phyloP scores from a whole-genome alignment of 2,888 invertebrate species.

The Drosophila quinaria region DNA sequence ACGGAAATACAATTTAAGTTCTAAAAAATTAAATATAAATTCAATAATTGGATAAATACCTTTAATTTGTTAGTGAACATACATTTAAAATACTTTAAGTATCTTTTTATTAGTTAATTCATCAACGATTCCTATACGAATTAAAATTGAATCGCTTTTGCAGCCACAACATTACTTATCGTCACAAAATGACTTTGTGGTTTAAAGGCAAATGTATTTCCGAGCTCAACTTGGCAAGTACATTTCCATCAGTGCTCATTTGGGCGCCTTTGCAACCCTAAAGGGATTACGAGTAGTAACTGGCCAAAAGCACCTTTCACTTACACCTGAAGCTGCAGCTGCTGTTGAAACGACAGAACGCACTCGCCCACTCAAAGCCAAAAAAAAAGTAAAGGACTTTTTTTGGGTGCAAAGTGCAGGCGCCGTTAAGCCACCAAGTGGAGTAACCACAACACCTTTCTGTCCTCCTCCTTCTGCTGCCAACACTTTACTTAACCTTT shows the following conservation, averaged over 20 bases:
- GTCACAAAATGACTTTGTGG: conserved; percentile 12
- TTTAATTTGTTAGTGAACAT: no score
- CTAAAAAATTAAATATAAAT: no score
- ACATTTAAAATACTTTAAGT: neutral
- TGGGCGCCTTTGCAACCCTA: conserved; percentile 12
- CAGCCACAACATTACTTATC: conserved; percentile 32
- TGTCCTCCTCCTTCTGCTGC: no score
- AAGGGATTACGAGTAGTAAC: conserved; percentile 28
- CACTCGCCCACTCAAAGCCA: conserved; percentile 5
- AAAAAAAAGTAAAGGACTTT: conserved; percentile 7
- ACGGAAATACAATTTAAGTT: no score
- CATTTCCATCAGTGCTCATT: conserved; percentile 21
- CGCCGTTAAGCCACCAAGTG: conserved; percentile 28
- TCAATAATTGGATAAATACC: no score
- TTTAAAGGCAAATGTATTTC: conserved; percentile 6
- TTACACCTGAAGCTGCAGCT: conserved; percentile 41
- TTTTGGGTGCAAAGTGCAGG: conserved; percentile 36
- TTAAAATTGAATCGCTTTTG: conserved; percentile 33
- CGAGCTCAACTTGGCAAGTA: conserved; percentile 15
- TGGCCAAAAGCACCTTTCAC: conserved; percentile 26
- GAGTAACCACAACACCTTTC: conserved; percentile 1
- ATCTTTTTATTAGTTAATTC: neutral
- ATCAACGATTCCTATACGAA: conserved; percentile 18
- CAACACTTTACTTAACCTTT: neutral
- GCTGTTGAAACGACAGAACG: conserved; percentile 20